These are phyloP conservation scores for Neocrepidodera transversa DNA, from an alignment of 2,888 invertebrate genomes.

Conservation along the genomic window DNA sequence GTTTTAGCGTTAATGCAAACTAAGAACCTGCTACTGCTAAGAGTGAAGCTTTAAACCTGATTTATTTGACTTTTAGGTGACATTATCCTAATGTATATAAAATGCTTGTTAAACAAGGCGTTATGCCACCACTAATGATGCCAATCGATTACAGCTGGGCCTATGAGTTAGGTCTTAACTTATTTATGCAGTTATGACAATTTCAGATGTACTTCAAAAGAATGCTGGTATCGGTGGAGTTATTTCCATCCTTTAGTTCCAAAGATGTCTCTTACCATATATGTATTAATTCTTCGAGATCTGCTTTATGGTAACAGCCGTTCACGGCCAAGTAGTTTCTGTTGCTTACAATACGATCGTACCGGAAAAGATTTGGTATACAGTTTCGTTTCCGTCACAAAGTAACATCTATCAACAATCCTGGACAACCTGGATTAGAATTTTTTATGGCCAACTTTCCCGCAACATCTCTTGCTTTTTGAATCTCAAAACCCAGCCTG, in stretches of 20 bases:
- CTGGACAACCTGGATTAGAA: slow-evolving; percentile 96
- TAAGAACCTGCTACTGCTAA: no score
- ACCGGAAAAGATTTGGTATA: slow-evolving; percentile 98
- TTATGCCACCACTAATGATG: no score
- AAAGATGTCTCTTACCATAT: slow-evolving; percentile 91
- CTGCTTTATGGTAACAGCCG: slow-evolving; percentile 98
- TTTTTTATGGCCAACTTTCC: slow-evolving; percentile 95
- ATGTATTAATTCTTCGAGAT: slow-evolving; percentile 98
- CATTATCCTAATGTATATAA: no score
- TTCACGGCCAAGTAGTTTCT: slow-evolving; percentile 95
- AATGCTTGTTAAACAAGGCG: no score
- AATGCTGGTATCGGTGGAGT: slow-evolving; percentile 98
- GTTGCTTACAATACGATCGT: slow-evolving; percentile 98
- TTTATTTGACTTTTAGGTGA: no score
- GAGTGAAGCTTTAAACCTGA: no score
- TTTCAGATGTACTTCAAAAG: slow-evolving; percentile 87
- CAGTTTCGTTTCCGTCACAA: slow-evolving; percentile 94
- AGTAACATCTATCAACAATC: slow-evolving; percentile 94
- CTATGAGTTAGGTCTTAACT: no score
- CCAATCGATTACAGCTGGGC: no score
- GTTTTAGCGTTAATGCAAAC: no score
- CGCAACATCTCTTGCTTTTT: slow-evolving; percentile 89
- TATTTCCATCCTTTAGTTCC: slow-evolving; percentile 97
- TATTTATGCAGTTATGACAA: slow-evolving; percentile 83
- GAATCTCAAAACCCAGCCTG: slow-evolving; percentile 98